Evolutionary conservation across 2,113 vertebrate species (phyloP).

Genomic region (Ochotona curzoniae): DNA sequence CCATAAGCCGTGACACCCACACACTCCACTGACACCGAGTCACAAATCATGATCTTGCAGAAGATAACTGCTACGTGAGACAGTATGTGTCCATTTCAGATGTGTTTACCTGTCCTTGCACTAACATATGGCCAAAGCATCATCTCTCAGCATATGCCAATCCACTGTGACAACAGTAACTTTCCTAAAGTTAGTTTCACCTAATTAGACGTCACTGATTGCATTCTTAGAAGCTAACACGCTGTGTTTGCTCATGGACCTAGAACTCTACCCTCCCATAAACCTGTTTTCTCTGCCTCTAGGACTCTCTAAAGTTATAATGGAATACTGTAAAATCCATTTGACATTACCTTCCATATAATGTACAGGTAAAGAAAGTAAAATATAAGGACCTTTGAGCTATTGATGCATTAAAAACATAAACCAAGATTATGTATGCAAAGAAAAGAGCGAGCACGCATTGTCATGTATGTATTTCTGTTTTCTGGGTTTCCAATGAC

Average conservation of each 20-base stretch:
- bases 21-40: not conserved
- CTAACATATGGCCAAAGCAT: no score
- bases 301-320: not conserved
- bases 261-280: not conserved
- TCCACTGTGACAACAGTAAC: not conserved
- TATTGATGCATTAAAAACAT: not conserved
- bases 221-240: not conserved
- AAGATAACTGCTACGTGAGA: not conserved
- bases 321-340: not conserved
- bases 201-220: not conserved
- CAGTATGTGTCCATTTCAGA: not conserved
- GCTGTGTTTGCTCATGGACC: not conserved
- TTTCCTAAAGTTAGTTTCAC: not conserved
- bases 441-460: not conserved
- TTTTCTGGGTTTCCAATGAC: not conserved
- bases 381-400: not conserved
- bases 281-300: not conserved
- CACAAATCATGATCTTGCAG: not conserved
- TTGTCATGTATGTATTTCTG: not conserved
- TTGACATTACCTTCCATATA: not conserved
- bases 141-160: not conserved
- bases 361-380: not conserved
- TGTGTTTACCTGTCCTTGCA: not conserved
- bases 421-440: not conserved
- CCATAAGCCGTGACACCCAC: not conserved